Base-by-base conservation (phyloP, 2,113 vertebrate species). In the Cinclus cinclus region DNA sequence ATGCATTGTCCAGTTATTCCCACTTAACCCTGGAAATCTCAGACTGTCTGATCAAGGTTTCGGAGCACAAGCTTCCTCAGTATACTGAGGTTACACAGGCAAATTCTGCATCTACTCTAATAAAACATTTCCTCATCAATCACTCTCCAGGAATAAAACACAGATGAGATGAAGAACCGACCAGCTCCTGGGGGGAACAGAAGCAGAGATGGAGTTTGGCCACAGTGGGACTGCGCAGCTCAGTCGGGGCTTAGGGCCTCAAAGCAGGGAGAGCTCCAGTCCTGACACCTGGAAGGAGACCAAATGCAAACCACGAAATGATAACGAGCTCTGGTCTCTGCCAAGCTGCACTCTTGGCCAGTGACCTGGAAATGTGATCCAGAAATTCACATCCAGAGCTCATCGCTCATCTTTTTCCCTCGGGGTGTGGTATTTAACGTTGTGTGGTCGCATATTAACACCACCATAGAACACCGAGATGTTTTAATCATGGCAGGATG, bases 281-380 rank as follows among this genome's bases (percentile, higher is more conserved):
- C 49, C 65, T 11, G 20, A 53, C 70, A 73, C 23, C 39, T 85
- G 89, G 93, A 95, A 82, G 41, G 24, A 73, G 41, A 83, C 76
- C 94, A 96, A 95, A 69, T 3, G 17, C 31, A 79, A 87, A 62
- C 58, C 41, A 73, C 2, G 0, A 28, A 82, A 73, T 0, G 5
- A 4, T 62, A 91, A 97, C 47, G 5, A 96, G 89, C 59, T 68
- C 79, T 33, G 50, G 89, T 55, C 84, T 60, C 62, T 76, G 78
- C 41, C 14, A 59, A 95, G 67, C 75, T 80, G 50, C 47, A 3
- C 47, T 88, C 49, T 37, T 41, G 55, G 70, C 10, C 87, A 94
- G 30, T 85, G 93, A 94, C 84, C 95, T 95, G 83, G 91, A 97
- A 94, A 94, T 22, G 6, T 1, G n/a, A 63, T 37, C 35, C 35